A percentile compares a stretch with the other conserved stretches of the same genome.
These are phyloP conservation scores for Linnaemya vulpina DNA, from an alignment of 2,888 invertebrate genomes.

Conservation along the genomic window DNA sequence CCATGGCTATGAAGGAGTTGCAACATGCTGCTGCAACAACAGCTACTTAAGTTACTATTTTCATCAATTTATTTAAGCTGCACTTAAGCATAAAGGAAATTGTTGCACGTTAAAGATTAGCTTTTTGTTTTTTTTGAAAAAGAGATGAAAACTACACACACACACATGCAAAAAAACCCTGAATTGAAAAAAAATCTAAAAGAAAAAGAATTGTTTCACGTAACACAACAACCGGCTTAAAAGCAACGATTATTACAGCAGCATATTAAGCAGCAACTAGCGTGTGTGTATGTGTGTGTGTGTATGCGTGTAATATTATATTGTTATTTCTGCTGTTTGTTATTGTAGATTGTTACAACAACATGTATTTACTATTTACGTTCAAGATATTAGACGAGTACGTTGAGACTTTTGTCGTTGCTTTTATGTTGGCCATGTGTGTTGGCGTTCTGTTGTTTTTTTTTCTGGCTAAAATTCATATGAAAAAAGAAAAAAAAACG, in stretches of 20 bases:
- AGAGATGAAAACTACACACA: slow-evolving; percentile 40
- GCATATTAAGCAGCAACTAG: neutral
- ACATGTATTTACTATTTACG: slow-evolving; percentile 51
- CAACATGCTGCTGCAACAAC: slow-evolving; percentile 40
- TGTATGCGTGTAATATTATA: neutral
- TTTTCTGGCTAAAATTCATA: neutral
- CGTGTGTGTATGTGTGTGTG: neutral
- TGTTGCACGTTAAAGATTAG: slow-evolving; percentile 71
- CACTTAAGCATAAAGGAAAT: slow-evolving; percentile 63
- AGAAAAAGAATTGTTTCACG: slow-evolving; percentile 64
- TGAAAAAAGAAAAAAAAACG: slow-evolving; percentile 4
- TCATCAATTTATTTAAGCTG: slow-evolving; percentile 51
- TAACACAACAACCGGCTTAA: slow-evolving; percentile 56
- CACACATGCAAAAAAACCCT: neutral
- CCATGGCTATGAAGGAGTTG: slow-evolving; percentile 12
- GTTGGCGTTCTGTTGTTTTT: slow-evolving; percentile 62
- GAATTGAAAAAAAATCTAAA: neutral
- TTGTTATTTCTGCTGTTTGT: slow-evolving; percentile 40
- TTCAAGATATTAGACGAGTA: slow-evolving; percentile 5
- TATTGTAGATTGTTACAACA: slow-evolving; percentile 51
- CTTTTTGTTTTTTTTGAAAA: slow-evolving; percentile 54
- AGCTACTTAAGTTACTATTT: slow-evolving; percentile 66
- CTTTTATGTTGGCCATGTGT: slow-evolving; percentile 45
- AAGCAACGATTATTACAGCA: slow-evolving; percentile 22
- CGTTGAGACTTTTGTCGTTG: slow-evolving; percentile 8